Evolutionary conservation across 37 sponge, comb jelly and placozoan genomes (phyloP), one percentile per base, ranked within the genome.

Genomic region (Hormiphora californensis): DNA sequence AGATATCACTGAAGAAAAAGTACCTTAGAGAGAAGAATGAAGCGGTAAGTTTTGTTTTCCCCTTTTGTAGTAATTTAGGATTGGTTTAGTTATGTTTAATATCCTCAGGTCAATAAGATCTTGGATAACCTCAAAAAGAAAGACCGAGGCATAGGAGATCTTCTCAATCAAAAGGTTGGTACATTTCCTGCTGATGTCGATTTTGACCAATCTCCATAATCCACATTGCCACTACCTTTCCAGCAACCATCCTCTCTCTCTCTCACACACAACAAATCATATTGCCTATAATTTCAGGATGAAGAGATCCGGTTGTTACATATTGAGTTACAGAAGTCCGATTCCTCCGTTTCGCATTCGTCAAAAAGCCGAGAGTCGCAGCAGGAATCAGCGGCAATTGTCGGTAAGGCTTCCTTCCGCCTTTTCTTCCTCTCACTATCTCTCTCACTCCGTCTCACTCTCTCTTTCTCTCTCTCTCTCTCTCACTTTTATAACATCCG

Each of bases 11-110:
- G 15, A 65, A 65, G 37, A 65, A 65, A 34, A 65, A 65, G 35
- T 65, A 65, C 37, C 37, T 65, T 7, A 65, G 35, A 28, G 67
- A 65, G 37, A 65, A 65, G 35, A 65, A 65, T 65, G 67, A 65
- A 36, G 67, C 67, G 32, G 67, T 65, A 65, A 65, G 67, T n/a
- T 4, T 7, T n/a, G n/a, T n/a, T n/a, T n/a, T n/a, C n/a, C n/a
- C n/a, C n/a, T n/a, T n/a, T n/a, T n/a, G n/a, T n/a, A n/a, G n/a
- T n/a, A n/a, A n/a, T n/a, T n/a, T n/a, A n/a, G n/a, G n/a, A n/a
- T n/a, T n/a, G n/a, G n/a, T n/a, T n/a, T n/a, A n/a, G n/a, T n/a
- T n/a, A n/a, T n/a, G n/a, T n/a, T n/a, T n/a, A n/a, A n/a, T n/a
- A n/a, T 46, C 12, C 12, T 65, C 67, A 65, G 67, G 67, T 65